Evolutionary conservation across 2,888 invertebrate genomes (phyloP), one percentile per base, ranked within the genome.

Genomic region (Beris morrisii): DNA sequence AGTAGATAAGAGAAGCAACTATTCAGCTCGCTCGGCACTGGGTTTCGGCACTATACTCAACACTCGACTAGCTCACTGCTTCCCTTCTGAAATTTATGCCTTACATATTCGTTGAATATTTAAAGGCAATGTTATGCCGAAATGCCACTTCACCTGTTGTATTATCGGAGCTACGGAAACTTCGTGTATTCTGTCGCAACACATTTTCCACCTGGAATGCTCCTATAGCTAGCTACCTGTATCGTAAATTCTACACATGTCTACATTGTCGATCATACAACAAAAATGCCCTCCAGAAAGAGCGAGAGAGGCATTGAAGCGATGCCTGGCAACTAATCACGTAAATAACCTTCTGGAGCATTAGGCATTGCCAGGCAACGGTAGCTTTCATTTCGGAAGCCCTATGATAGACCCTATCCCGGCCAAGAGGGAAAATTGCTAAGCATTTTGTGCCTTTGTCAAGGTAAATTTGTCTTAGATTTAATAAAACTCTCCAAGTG

Each of bases 291-390:
- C 59, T 59, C 59, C 46, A 30, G 50, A 50, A 48, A n/a, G 13
- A 48, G 15, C 22, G 22, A 22, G 22, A 22, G 22, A 22, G 22
- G 22, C 22, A 22, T 22, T 22, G 3, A 48, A 15, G 12, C 5
- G 32, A 64, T 54, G 53, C 54, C 15, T 53, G 13, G 64, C n/a
- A 64, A 54, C 64, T 64, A 64, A 64, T 64, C 64, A 64, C 54
- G 30, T 54, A 64, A 54, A 44, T 64, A 64, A 54, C 38, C 54
- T 64, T 64, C 45, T 30, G 45, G 12, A 15, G 61, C 38, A 54
- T 64, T 43, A 45, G 53, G n/a, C 12, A 64, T 53, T 54, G 30
- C 54, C 30, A 45, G 28, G 54, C 61, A 61, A 61, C 45, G 32
- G 15, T 46, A 45, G 38, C 55, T 56, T 56, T 56, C 38, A 15